Conservation (phyloP, 2,113 vertebrate species). For the Hiodon alosoides region DNA sequence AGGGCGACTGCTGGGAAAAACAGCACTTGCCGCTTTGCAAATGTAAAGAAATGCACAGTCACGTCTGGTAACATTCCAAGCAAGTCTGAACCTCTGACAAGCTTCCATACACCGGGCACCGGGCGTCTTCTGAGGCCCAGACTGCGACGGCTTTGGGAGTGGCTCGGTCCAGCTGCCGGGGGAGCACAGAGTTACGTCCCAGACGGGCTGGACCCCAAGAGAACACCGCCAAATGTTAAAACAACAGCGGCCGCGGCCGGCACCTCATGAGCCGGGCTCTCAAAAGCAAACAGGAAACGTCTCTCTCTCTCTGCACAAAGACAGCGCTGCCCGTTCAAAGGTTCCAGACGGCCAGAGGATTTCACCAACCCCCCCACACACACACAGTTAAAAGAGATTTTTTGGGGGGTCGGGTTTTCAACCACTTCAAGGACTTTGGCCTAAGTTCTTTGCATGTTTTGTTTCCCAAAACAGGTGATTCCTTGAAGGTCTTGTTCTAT, state of each 20-base stretch:
- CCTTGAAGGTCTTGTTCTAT: no score
- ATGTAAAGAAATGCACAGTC: constrained; percentile 20
- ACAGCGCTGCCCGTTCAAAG: constrained; percentile 35
- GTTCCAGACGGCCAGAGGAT: neutral
- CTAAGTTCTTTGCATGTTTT: no score
- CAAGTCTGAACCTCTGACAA: constrained; percentile 22
- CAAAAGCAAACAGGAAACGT: constrained; percentile 72
- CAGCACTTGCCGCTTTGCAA: neutral
- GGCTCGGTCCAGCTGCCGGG: neutral
- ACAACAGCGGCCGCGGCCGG: constrained; percentile 56
- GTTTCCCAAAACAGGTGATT: no score
- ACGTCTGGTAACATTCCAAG: constrained; percentile 25
- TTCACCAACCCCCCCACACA: neutral
- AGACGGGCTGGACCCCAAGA: constrained; percentile 13
- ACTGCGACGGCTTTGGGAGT: no score
- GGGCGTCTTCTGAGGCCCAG: no score
- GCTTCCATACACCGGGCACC: neutral
- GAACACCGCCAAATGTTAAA: constrained; percentile 51
- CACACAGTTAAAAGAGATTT: no score
- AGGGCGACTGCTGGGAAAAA: no score
- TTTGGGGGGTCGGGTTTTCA: no score
- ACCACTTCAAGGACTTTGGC: no score
- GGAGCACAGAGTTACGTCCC: constrained; percentile 32
- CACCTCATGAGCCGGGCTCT: constrained; percentile 53
- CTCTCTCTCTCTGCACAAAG: constrained; percentile 56